Base-by-base conservation (phyloP, 1,140 invertebrate species). In the Pogonomyrmex barbatus region DNA sequence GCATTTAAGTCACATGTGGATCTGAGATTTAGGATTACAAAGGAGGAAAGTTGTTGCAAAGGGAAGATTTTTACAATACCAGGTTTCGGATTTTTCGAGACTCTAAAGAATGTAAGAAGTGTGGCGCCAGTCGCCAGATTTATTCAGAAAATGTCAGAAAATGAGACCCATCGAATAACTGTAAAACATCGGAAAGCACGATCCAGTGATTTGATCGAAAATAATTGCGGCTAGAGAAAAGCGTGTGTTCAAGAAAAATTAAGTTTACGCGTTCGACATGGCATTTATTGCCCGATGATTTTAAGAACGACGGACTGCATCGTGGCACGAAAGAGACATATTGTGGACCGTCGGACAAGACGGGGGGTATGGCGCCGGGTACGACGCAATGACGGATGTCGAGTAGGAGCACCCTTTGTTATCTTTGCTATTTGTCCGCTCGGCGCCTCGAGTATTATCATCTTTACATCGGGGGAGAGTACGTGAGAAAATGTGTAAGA, bases 261-360 rank as follows among this genome's bases (percentile, higher is more conserved):
- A 70, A 83, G 88, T 89, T 87, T 87, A 89, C 88, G 70, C 75
- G 63, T 45, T 86, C 77, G 86, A 79, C 81, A 89, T 85, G 86
- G 88, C 58, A 88, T 88, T 90, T 63, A 52, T 50, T 47, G 52
- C 33, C 17, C 45, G 39, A 89, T 47, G 86, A 62, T 79, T 87
- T 76, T 79, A 84, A 90, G 89, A 86, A 88, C 85, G 90, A 79
- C 63, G 24, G 73, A 50, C 70, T 56, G 62, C 56, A 83, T 52
- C 62, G 67, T 30, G 2, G 24, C 75, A 60, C 77, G 50, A 47
- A 63, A 75, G 50, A 10, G 77, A 52, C 63, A 62, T 14, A 45
- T 36, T 30, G 75, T 36, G 60, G 52, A 52, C 17, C 12, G 56
- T 62, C 56, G 58, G 39, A 8, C 67, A 50, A 52, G 65, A 36